These are phyloP conservation scores for Diarsia dahlii DNA, from an alignment of 2,888 invertebrate species.

Conservation along the genomic window DNA sequence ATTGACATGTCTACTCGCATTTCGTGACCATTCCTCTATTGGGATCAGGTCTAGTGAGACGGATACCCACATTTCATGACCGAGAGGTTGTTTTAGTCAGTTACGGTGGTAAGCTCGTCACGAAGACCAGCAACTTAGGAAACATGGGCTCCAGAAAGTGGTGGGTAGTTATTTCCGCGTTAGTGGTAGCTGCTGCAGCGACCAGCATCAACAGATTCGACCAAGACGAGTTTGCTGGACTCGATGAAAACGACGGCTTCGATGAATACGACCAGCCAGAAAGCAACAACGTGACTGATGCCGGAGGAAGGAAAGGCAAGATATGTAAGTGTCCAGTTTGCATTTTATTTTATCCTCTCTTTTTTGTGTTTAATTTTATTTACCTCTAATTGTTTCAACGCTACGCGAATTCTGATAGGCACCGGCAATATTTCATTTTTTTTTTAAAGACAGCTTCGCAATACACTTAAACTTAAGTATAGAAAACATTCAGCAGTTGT, in stretches of 20 bases:
- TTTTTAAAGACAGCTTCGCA: background rate
- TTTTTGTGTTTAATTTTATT: background rate
- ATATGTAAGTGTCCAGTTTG: slow-evolving; percentile 77
- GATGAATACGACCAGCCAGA: slow-evolving; percentile 63
- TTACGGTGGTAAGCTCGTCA: slow-evolving; percentile 7
- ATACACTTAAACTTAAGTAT: background rate
- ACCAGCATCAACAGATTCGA: slow-evolving; percentile 69
- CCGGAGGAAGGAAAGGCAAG: slow-evolving; percentile 79
- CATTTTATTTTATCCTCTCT: background rate
- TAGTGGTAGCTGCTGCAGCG: slow-evolving; percentile 74
- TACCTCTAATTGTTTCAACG: background rate
- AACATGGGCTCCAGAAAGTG: slow-evolving; percentile 74
- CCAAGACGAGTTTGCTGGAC: slow-evolving; percentile 17
- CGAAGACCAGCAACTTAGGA: slow-evolving; percentile 6
- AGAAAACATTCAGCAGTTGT: background rate
- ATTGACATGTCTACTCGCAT: slow-evolving; percentile 75
- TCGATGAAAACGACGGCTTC: slow-evolving; percentile 62
- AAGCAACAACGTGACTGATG: slow-evolving; percentile 36
- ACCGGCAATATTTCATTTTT: background rate
- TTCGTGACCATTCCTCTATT: slow-evolving; percentile 69
- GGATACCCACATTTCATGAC: slow-evolving; percentile 51
- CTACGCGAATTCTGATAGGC: slow-evolving; percentile 6
- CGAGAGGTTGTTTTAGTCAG: slow-evolving; percentile 40
- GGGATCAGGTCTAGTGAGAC: slow-evolving; percentile 58
- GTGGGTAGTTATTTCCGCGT: slow-evolving; percentile 71